Percentiles rank a stretch among this genome's conserved stretches.
Conservation (phyloP, 2,797 vertebrate species). For the Numenius phaeopus region DNA sequence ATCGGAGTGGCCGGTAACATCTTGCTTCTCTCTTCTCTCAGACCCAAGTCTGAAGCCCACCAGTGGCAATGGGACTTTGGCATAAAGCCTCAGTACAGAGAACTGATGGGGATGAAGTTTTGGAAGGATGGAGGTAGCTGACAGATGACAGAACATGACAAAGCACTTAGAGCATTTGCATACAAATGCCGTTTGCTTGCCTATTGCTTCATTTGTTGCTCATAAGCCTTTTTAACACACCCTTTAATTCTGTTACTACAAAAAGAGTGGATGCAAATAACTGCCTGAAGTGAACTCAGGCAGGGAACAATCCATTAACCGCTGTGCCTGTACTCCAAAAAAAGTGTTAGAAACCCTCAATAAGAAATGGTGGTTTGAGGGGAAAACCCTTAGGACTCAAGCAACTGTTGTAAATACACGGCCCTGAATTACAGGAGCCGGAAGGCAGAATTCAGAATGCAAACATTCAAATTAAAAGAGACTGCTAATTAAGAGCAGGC, state of each 20-base stretch:
- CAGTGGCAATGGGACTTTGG: not conserved
- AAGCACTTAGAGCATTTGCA: not conserved
- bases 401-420: not conserved
- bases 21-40: not conserved
- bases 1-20: not conserved
- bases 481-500: slow-evolving; percentile 21
- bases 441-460: not conserved
- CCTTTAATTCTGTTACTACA: slow-evolving; percentile 37
- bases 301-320: not conserved
- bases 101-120: not conserved
- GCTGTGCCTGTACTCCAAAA: not conserved
- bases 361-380: not conserved
- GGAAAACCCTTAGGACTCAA: not conserved
- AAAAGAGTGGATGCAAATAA: slow-evolving; percentile 21
- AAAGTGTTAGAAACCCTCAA: not conserved
- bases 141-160: slow-evolving; percentile 28
- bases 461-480: not conserved
- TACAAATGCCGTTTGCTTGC: slow-evolving; percentile 18
- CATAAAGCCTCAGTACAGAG: not conserved
- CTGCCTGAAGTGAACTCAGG: not conserved
- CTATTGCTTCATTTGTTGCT: slow-evolving; percentile 45
- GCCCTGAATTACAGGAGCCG: not conserved
- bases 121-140: not conserved
- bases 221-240: slow-evolving; percentile 5
- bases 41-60: not conserved